A percentile compares a stretch with the other conserved stretches of the same genome.
Evolutionary conservation across 35 echinoderm and acorn worm species (phyloP).

Genomic region (Ophiothrix spiculata): DNA sequence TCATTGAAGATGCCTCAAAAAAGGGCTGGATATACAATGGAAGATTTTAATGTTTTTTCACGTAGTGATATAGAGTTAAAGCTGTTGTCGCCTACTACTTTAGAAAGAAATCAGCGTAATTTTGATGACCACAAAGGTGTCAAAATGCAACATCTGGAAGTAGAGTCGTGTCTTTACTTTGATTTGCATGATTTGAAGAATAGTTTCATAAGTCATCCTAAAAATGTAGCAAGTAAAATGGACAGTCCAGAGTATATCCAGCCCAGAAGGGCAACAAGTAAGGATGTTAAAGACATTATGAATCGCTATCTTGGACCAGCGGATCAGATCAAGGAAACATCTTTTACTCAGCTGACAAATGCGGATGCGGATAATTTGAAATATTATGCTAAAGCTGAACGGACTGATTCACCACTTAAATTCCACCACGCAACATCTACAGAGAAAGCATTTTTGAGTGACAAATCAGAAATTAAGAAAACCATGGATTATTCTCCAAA

Average conservation of each 20-base stretch:
- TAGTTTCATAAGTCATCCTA: not conserved
- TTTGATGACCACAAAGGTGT: not conserved
- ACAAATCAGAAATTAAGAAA: not conserved
- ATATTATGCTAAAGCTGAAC: not conserved
- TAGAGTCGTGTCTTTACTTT: not conserved
- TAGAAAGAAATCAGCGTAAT: too few relatives aligned
- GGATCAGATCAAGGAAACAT: not conserved
- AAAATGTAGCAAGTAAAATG: not conserved
- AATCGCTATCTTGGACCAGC: slow-evolving; percentile 1
- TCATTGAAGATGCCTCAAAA: not conserved
- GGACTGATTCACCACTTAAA: not conserved
- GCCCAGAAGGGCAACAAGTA: not conserved
- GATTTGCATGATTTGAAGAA: not conserved
- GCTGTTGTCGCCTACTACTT: too few relatives aligned
- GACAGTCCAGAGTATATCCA: not conserved
- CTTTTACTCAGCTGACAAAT: too few relatives aligned
- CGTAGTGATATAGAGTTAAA: too few relatives aligned
- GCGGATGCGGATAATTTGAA: too few relatives aligned
- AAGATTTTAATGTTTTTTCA: too few relatives aligned
- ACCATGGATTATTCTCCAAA: not conserved
- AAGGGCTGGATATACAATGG: not conserved
- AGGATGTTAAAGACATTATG: not conserved
- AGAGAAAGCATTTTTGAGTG: not conserved
- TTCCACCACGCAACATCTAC: not conserved
- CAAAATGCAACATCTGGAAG: not conserved